Evolutionary conservation across 1,140 invertebrate species (phyloP).

Genomic region (Pogonus chalceus): DNA sequence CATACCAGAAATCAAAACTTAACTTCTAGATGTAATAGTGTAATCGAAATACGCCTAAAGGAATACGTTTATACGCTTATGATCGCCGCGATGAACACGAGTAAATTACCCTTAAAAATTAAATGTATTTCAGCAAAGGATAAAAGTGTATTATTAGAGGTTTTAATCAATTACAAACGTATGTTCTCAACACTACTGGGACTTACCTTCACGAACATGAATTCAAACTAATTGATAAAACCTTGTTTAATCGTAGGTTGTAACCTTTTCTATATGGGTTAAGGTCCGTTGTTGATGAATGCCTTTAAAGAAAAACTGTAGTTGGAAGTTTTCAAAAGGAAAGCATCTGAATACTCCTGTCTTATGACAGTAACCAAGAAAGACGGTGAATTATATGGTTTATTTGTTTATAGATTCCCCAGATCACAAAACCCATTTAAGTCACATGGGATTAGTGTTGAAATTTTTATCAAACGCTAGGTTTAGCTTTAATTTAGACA

Average conservation of each 20-base stretch:
- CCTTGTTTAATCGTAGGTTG: slow-evolving; percentile 12
- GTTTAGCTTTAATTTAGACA: too few species aligned
- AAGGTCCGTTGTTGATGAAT: slow-evolving; percentile 11
- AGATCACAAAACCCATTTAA: too few species aligned
- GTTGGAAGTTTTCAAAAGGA: slow-evolving; percentile 19
- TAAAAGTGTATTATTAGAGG: not conserved
- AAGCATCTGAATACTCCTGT: slow-evolving; percentile 27
- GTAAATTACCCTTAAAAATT: not conserved
- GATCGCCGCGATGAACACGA: too few species aligned
- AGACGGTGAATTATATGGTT: too few species aligned
- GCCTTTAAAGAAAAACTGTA: slow-evolving; percentile 19
- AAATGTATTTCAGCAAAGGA: too few species aligned
- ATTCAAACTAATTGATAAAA: slow-evolving; percentile 14
- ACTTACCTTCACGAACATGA: slow-evolving; percentile 15
- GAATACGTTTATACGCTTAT: not conserved
- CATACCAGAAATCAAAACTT: not conserved
- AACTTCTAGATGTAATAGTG: not conserved
- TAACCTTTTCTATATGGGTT: slow-evolving; percentile 20
- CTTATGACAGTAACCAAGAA: too few species aligned
- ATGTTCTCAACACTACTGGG: slow-evolving; percentile 16
- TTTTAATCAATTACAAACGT: not conserved
- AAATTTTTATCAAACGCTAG: too few species aligned
- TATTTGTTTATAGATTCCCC: too few species aligned
- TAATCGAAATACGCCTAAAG: not conserved
- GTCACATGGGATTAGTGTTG: too few species aligned